A percentile compares a stretch with the other conserved stretches of the same genome.
phyloP scores from a whole-genome alignment of 2,797 vertebrate genomes.

The Oreochromis mossambicus region DNA sequence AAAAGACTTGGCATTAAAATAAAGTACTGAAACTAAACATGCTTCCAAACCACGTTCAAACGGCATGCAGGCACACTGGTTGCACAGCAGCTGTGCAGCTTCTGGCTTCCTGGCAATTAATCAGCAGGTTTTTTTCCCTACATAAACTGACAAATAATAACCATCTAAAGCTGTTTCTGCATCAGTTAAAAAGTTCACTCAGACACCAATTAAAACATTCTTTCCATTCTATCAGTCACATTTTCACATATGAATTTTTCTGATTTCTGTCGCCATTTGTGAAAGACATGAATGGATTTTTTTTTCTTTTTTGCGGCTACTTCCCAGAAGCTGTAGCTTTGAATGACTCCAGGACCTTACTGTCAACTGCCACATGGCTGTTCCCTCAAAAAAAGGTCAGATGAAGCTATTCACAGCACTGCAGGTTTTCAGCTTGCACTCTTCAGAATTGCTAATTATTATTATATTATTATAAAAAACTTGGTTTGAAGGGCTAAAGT shows the following conservation, averaged over 20 bases:
- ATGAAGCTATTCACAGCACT: not conserved
- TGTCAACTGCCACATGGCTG: not conserved
- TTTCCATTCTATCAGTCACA: not conserved
- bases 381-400: not conserved
- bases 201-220: not conserved
- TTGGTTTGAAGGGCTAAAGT: not conserved
- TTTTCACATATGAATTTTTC: not conserved
- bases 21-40: not conserved
- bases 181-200: not conserved
- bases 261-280: not conserved
- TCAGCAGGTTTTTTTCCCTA: not conserved
- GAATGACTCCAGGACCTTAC: not conserved
- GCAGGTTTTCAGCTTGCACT: not conserved
- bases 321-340: not conserved
- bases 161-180: not conserved
- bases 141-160: not conserved
- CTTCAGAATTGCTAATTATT: not conserved
- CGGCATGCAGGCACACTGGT: not conserved
- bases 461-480: not conserved
- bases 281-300: not conserved
- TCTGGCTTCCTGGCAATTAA: not conserved
- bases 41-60: not conserved
- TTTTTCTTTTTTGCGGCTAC: not conserved
- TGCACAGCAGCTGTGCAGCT: not conserved
- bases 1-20: not conserved